Base-by-base conservation (phyloP, 2,797 vertebrate genomes). In the Acipenser ruthenus region DNA sequence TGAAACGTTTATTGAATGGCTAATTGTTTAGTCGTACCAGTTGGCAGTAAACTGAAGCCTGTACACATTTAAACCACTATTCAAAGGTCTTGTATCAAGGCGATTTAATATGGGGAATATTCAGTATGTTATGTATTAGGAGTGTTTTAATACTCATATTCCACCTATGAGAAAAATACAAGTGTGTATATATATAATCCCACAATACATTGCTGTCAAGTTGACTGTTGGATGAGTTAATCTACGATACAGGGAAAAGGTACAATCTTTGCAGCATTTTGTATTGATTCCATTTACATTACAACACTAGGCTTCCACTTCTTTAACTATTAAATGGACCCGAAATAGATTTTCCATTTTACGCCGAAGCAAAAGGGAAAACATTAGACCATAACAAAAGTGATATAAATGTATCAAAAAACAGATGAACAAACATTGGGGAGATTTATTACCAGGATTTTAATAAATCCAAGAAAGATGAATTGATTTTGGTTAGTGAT, bases 401-500 rank as follows among this genome's bases (percentile, higher is more conserved):
- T 92, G 93, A 93, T 94, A 93, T 92, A 95, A 93, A 95, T 91
- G 95, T 95, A 96, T 96, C 94, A 97, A 94, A 94, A 97, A 93
- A 91, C 92, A 95, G 95, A 97, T 95, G 94, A 96, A 96, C 95
- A 98, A 98, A 97, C 93, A 97, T 93, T 95, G 93, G 86, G 85
- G 89, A 94, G 95, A 97, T 96, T 96, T 98, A 97, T 95, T 91
- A 91, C 91, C 87, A 83, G 87, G 90, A 94, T 95, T 85, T 95
- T 86, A 93, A 94, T 96, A 95, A 97, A 97, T 96, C 90, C 91
- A 89, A 86, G 87, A 90, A 89, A 92, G 94, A 94, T 95, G 90
- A 93, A 98, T 98, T 90, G 94, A 96, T 97, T 97, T 96, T 97
- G 93, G 94, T 95, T 95, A 94, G 94, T 94, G 93, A 91, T 95